Conservation (phyloP, 2,113 vertebrate genomes). For the Polypterus senegalus region DNA sequence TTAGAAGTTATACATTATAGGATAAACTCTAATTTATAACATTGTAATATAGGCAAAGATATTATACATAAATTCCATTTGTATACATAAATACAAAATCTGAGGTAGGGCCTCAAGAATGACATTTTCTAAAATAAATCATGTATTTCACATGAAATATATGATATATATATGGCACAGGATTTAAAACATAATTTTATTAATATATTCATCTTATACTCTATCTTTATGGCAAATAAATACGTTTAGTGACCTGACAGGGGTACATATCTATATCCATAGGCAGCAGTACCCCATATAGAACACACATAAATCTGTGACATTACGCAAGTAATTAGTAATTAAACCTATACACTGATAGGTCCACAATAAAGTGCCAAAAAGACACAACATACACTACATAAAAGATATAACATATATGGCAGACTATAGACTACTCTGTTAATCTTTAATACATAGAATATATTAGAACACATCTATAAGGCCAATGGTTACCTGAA, state of each 20-base stretch:
- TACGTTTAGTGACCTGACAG: conserved; percentile 62
- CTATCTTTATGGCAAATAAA: conserved; percentile 56
- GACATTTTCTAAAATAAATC: conserved; percentile 74
- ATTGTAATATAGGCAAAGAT: conserved; percentile 92
- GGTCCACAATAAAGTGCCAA: conserved; percentile 87
- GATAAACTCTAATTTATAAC: conserved; percentile 78
- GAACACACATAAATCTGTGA: conserved; percentile 78
- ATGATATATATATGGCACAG: conserved; percentile 53
- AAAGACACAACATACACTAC: conserved; percentile 65
- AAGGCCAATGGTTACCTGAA: conserved; percentile 95
- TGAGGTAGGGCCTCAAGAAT: conserved; percentile 99
- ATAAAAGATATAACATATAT: conserved; percentile 51
- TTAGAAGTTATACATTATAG: conserved; percentile 74
- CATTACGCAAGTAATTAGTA: conserved; percentile 91
- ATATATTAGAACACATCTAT: conserved; percentile 72
- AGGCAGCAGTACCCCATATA: conserved; percentile 78
- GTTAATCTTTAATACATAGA: conserved; percentile 44
- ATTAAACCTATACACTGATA: conserved; percentile 80
- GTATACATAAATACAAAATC: conserved; percentile 98
- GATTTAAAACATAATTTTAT: conserved; percentile 63
- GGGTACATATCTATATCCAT: conserved; percentile 91
- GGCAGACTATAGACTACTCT: conserved; percentile 54
- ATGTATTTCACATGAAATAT: conserved; percentile 66
- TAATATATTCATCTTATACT: conserved; percentile 37
- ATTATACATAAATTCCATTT: conserved; percentile 97